phyloP scores from a whole-genome alignment of 1,140 invertebrate species.

The Galendromus occidentalis region DNA sequence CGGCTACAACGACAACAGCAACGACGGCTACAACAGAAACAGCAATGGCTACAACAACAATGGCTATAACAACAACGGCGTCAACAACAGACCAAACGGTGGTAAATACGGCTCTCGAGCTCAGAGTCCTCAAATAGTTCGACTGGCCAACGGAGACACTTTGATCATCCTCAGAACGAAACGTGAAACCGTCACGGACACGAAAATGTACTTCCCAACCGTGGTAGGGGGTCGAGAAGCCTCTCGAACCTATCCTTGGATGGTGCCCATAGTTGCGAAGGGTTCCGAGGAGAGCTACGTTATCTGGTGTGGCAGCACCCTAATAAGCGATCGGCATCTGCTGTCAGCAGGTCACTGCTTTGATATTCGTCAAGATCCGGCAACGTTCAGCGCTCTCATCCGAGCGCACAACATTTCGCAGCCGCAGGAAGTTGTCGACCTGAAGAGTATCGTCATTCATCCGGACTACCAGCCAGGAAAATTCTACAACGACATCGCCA shows the following conservation, averaged over 20 bases:
- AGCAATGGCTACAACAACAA: not conserved
- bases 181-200: not conserved
- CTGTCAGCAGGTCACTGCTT: not conserved
- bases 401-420: not conserved
- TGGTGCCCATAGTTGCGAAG: not conserved
- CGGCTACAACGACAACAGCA: not conserved
- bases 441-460: constrained; percentile 15
- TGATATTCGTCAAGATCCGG: not conserved
- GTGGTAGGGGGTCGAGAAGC: not conserved
- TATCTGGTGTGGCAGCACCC: not conserved
- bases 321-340: not conserved
- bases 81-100: not conserved
- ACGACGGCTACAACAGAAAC: not conserved
- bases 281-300: not conserved
- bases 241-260: not conserved
- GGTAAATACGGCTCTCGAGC: too few species aligned
- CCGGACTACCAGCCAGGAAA: constrained; percentile 13
- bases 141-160: not conserved
- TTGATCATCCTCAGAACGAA: not conserved
- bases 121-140: not conserved
- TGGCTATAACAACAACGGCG: not conserved
- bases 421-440: not conserved
- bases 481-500: constrained; percentile 18
- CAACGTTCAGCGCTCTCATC: not conserved
- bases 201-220: not conserved